phyloP scores from a whole-genome alignment of 2,888 invertebrate species.

The Drosophila affinis region DNA sequence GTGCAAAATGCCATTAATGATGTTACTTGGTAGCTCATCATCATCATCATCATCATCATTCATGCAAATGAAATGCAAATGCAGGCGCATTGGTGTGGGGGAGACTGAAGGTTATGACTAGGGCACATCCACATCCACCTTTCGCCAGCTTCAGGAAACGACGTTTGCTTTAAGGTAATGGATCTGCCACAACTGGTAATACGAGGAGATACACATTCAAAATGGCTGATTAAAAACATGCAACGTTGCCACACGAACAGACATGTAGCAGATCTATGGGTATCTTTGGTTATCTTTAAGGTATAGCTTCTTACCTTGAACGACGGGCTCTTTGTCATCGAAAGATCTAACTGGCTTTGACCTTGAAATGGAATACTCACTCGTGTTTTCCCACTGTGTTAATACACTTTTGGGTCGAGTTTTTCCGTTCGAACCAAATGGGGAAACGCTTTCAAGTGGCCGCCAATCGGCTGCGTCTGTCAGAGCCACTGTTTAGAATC shows the following conservation, averaged over 20 bases:
- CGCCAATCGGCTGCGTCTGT: slow-evolving; percentile 33
- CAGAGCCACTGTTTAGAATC: slow-evolving; percentile 4
- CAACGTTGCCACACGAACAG: too few species aligned
- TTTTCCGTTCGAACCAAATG: slow-evolving; percentile 28
- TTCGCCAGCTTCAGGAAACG: not conserved
- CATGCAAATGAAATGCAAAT: slow-evolving; percentile 32
- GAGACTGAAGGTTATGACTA: not conserved
- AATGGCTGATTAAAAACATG: not conserved
- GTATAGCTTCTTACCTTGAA: too few species aligned
- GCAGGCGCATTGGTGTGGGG: not conserved
- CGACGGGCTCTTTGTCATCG: not conserved
- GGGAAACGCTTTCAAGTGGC: slow-evolving; percentile 64
- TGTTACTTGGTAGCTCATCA: not conserved
- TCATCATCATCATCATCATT: slow-evolving; percentile 2
- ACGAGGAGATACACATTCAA: not conserved
- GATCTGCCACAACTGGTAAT: not conserved
- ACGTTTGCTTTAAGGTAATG: not conserved
- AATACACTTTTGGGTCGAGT: slow-evolving; percentile 18
- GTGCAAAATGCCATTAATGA: slow-evolving; percentile 27
- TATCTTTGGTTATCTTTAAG: too few species aligned
- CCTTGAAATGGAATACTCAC: slow-evolving; percentile 16
- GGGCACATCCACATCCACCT: not conserved
- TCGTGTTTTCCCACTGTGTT: not conserved
- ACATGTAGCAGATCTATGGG: too few species aligned
- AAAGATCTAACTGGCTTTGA: slow-evolving; percentile 12